Evolutionary conservation across 92 coral and sea anemone species (phyloP), one percentile per base, ranked within the genome.

Genomic region (Epizoanthus ramosus): DNA sequence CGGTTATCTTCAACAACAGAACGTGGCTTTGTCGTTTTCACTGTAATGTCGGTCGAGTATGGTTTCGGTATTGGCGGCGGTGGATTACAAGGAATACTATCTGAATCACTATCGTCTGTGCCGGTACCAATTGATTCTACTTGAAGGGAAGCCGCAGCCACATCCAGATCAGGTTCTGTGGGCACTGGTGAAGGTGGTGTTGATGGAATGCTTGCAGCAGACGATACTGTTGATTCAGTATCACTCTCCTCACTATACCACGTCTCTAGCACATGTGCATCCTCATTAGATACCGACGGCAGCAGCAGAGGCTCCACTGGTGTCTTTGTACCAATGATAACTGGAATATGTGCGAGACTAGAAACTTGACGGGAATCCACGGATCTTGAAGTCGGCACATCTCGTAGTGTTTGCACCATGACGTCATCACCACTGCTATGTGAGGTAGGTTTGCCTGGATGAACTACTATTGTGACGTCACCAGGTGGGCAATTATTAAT

Each of bases 401-500:
- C 53, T 14, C 73, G 28, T 19, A 8, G 72, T 8, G 79, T 22
- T 35, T 31, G 69, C 14, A 7, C 5, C 39, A 15, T 1, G 33
- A 57, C 1, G 6, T 14, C 45, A 16, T 6, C 50, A 57, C 18
- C 67, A 18, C 54, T 37, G 47, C 54, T 31, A 12, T 47, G 47
- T 52, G 59, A 33, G 24, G 74, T 41, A 5, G 69, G 52, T 8
- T 66, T 17, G 60, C 66, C 81, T 50, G 98, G 93, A 75, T 84
- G 86, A 60, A 93, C 99, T 28, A 88, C 93, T 13, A 97, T 61
- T 56, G 77, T 39, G 41, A 94, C 93, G 28, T 74, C 82, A 74
- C 99, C 99, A 57, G 88, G 92, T 18, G 93, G 95, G 39, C 89
- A 91, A 56, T 88, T 85, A 50, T 97, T 92, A 56, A 97, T 85